These are phyloP conservation scores for Mobula hypostoma DNA, from an alignment of 2,113 vertebrate genomes.

Conservation along the genomic window DNA sequence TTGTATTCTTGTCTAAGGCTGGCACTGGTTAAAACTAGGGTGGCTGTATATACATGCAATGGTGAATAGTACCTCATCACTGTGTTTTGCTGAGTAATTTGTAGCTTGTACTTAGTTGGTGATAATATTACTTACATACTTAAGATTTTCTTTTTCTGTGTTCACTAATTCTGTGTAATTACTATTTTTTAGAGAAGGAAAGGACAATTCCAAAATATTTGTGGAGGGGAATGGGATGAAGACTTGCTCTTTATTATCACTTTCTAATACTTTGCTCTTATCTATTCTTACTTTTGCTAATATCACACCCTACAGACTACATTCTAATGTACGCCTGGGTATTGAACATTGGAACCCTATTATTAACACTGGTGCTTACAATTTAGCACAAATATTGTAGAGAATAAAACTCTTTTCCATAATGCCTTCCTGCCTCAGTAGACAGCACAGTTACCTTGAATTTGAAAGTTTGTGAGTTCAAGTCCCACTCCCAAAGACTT, in stretches of 20 bases:
- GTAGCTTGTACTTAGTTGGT: background rate
- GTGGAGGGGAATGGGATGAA: background rate
- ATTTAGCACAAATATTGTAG: background rate
- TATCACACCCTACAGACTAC: background rate
- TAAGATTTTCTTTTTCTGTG: background rate
- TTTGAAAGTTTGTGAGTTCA: too few species aligned
- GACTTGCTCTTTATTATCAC: background rate
- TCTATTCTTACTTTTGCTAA: background rate
- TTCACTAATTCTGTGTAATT: background rate
- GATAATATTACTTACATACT: background rate
- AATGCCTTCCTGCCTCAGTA: too few species aligned
- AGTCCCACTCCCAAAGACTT: too few species aligned
- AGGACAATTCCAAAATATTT: background rate
- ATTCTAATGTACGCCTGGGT: background rate
- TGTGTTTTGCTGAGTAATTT: background rate
- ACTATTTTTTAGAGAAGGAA: background rate
- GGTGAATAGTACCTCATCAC: background rate
- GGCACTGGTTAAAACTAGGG: background rate
- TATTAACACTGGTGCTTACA: background rate
- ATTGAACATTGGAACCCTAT: background rate
- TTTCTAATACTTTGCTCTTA: background rate
- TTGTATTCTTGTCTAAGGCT: slow-evolving; percentile 15
- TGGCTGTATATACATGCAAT: background rate
- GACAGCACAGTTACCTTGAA: too few species aligned
- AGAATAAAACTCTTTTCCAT: too few species aligned